Evolutionary conservation across 1,140 invertebrate species (phyloP), one percentile per base, ranked within the genome.

Genomic region (Dendrolimus kikuchii): DNA sequence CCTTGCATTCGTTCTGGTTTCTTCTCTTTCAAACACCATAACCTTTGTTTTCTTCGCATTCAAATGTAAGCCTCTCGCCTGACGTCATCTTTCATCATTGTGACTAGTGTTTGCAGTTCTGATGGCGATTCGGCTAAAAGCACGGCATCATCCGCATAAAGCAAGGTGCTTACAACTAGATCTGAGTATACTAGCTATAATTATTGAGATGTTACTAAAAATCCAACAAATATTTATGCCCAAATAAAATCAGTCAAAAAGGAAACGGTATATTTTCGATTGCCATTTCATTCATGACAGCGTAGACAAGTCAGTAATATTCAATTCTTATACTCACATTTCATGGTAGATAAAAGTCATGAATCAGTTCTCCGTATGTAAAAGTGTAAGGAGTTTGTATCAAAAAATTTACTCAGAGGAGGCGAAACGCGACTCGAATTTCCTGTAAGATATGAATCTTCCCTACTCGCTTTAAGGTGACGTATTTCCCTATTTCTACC

Each of bases 371-470:
- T 78, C 74, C 79, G 77, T 78, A 81, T 78, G 78, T 78, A 77
- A 74, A 80, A 62, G 66, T 71, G 76, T 71, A 80, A 70, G 59
- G 74, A 73, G 71, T 68, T 77, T 73, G 63, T 72, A 77, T 71
- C 73, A 79, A 86, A 85, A 86, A 84, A 80, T 78, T 68, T 60
- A 80, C 71, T 74, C 56, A 61, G 61, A 52, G 60, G 64, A 69
- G 67, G 62, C 71, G 73, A 74, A 74, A 79, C 73, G 74, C 70
- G 71, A 74, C 62, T 81, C 73, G 81, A 86, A 86, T 84, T 86
- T 86, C 83, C 83, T 83, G 79, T 62, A 55, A 64, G 83, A 86
- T 86, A 86, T 79, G 81, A 84, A 84, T 84, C 81, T 84, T 82
- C 81, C 79, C 77, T 76, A 71, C 72, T 86, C 82, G 77, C 68